A percentile compares a stretch with the other conserved stretches of the same genome.
Evolutionary conservation across 2,888 invertebrate species (phyloP).

Genomic region (Chloroclystis v-ata): DNA sequence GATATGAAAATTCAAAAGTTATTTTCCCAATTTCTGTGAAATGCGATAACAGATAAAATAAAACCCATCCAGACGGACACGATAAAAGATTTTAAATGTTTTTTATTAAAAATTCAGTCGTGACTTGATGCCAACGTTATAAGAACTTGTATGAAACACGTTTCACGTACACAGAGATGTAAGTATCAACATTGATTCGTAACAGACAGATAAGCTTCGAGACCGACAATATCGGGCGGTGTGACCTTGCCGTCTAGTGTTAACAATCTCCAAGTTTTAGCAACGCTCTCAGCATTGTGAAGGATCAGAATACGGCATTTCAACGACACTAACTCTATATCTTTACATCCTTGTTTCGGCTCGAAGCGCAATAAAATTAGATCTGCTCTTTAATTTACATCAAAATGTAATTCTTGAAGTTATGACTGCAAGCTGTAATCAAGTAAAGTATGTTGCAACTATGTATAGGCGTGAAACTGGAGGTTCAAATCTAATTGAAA

Average conservation of each 20-base stretch:
- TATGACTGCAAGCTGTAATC: too few relatives aligned
- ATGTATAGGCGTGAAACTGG: too few relatives aligned
- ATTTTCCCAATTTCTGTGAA: too few relatives aligned
- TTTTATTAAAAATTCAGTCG: slow-evolving; percentile 4
- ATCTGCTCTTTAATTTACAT: background rate
- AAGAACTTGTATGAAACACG: slow-evolving; percentile 10
- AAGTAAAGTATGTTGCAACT: too few relatives aligned
- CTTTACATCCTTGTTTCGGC: background rate
- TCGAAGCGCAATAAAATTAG: background rate
- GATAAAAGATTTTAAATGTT: too few relatives aligned
- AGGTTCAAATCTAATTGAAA: too few relatives aligned
- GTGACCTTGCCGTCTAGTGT: slow-evolving; percentile 28
- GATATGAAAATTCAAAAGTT: too few relatives aligned
- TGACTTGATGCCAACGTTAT: slow-evolving; percentile 5
- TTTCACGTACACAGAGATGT: slow-evolving; percentile 1
- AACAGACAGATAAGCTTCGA: slow-evolving; percentile 8
- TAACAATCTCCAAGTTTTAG: slow-evolving; percentile 29
- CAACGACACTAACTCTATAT: background rate
- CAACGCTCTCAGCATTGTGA: background rate
- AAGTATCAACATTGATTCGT: slow-evolving; percentile 2
- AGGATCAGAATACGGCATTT: background rate
- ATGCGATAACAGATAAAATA: too few relatives aligned
- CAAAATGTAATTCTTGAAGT: too few relatives aligned
- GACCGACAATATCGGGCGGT: slow-evolving; percentile 14
- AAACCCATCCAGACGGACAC: too few relatives aligned